Base-by-base conservation (phyloP, 2,113 vertebrate genomes). In the Cyanistes caeruleus region DNA sequence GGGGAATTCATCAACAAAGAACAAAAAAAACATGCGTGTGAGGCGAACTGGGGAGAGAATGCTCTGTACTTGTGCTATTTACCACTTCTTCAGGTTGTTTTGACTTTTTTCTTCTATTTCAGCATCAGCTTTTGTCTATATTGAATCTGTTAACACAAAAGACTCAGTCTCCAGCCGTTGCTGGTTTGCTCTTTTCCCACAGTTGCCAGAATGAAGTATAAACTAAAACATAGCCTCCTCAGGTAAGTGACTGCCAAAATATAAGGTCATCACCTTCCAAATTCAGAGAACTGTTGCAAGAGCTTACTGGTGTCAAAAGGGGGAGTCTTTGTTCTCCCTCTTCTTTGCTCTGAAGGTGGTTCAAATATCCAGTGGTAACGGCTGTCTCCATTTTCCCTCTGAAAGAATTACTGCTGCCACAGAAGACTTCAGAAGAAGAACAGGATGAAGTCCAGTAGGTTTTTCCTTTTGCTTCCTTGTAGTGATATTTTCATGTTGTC, bases 281-380 rank as follows among this genome's bases (percentile, higher is more conserved):
- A 49, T 44, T 49, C 37, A 64, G 46, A 55, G 44, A 30, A 39
- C 35, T 75, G 72, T 70, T 96, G 96, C 52, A 95, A 94, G 65
- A 96, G 83, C 93, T 92, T 48, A 22, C 24, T 89, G 83, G 49
- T 95, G 91, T 95, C 95, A 81, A 90, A 85, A 95, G 94, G 87
- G 91, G 96, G 95, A 97, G 94, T 90, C 73, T 96, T 91, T 91
- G 90, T 96, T 95, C 88, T 94, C 92, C 35, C 18, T 82, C 72
- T 90, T 77, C 51, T 59, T 37, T 63, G 62, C 35, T 92, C 55
- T 65, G 79, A 86, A 92, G 80, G 60, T 90, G 64, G 7, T 64
- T 84, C 56, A 74, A 30, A 35, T 74, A 53, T 31, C 64, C 7
- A 4, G 21, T 62, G 55, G 14, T 63, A 86, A 30, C 4, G 3